Base-by-base conservation (phyloP, 2,797 vertebrate species). In the Coluber constrictor region DNA sequence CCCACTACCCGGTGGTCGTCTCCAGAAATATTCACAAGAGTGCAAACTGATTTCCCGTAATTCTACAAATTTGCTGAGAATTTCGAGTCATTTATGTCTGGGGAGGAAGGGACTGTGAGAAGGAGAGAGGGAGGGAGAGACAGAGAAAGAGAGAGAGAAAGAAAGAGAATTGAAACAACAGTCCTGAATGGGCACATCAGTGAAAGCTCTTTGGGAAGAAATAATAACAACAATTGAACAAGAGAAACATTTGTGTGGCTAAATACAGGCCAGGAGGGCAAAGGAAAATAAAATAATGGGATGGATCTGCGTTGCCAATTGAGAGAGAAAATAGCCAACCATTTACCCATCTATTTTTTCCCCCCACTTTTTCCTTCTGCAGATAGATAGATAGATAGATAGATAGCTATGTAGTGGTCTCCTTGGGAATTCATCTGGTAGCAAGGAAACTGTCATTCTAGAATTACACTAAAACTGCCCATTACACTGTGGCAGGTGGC, bases 251-350 rank as follows among this genome's bases (percentile, higher is more conserved):
- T 92, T 93, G 56, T 94, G 12, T 66, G 32, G 55, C 66, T 96
- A 94, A 96, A 96, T 91, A 93, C 90, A 95, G 95, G 95, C 94
- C 97, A 94, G 0, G 79, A 92, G 93, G 87, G 93, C 63, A 83
- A 93, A 70, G 63, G 7, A 13, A 74, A 66, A 93, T 88, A 63
- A 89, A 91, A 91, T 93, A 91, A 93, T 93, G 66, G 92, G 89
- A 87, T 54, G 60, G 86, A 59, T 3, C 92, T 0, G 57, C 1
- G 23, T 93, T 1, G 2, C 10, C 93, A 93, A 74, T 23, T 3
- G 92, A 56, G 93, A 59, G 90, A 95, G 94, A 94, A 94, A 97
- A 93, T 3, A 88, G 92, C 66, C 0, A 1, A 3, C 3, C 61
- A 91, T 91, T 5, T 32, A 92, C 93, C 83, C 90, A 0, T 89